Conservation (phyloP, 2,797 vertebrate genomes). For the Myripristis jacobus region DNA sequence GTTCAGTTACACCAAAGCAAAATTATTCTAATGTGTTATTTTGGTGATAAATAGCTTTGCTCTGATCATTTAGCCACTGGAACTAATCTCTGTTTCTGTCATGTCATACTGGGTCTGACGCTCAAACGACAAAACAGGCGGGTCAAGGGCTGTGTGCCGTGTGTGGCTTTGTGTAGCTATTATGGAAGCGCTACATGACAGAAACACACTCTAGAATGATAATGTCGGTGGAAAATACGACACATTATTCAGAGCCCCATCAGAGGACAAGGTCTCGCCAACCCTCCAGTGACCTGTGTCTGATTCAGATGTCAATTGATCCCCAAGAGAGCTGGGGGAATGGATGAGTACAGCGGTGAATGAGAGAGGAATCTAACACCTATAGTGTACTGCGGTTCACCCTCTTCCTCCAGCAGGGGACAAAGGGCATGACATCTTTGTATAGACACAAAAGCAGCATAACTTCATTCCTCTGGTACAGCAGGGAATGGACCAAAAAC, state of each 20-base stretch:
- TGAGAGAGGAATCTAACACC: neutral
- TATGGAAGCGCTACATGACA: neutral
- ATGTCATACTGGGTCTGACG: neutral
- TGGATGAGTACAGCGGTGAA: neutral
- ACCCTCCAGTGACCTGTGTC: constrained; percentile 31
- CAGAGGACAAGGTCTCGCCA: constrained; percentile 22
- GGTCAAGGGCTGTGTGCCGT: constrained; percentile 9
- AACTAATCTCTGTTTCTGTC: neutral
- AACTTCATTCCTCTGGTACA: constrained; percentile 1
- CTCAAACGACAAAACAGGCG: neutral
- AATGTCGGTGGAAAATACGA: constrained; percentile 39
- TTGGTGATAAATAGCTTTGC: neutral
- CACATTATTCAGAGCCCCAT: neutral
- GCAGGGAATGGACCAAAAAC: neutral
- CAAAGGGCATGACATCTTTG: constrained; percentile 5
- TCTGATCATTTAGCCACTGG: neutral
- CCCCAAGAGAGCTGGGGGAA: constrained; percentile 19
- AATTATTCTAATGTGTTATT: neutral
- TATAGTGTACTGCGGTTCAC: neutral
- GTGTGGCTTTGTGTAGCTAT: constrained; percentile 17
- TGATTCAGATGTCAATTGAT: constrained; percentile 41
- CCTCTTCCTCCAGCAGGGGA: neutral
- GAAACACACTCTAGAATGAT: constrained; percentile 16
- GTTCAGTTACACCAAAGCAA: neutral
- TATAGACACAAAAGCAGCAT: neutral